Evolutionary conservation across 2,888 invertebrate species (phyloP).

Genomic region (Ceriagrion tenellum): DNA sequence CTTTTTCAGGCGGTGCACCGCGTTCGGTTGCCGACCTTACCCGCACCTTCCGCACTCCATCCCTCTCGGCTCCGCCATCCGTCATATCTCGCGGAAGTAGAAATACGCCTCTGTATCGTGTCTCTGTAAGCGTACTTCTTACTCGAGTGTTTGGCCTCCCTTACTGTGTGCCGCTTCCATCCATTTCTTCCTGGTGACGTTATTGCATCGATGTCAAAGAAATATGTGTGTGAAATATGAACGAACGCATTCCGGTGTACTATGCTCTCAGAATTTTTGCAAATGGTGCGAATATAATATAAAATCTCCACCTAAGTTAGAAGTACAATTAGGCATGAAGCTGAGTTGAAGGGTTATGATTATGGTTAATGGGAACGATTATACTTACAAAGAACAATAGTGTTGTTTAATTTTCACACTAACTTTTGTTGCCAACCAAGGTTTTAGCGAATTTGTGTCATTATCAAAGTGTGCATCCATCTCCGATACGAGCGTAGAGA

Average conservation of each 20-base stretch:
- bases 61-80: not conserved
- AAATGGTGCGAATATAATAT: not conserved
- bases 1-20: not conserved
- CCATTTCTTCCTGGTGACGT: not conserved
- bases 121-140: not conserved
- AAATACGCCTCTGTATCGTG: not conserved
- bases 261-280: not conserved
- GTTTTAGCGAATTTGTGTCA: too few species aligned
- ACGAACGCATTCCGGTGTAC: not conserved
- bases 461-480: too few species aligned
- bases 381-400: too few species aligned
- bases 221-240: not conserved
- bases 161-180: not conserved
- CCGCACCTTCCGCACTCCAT: not conserved
- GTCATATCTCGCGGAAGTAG: not conserved
- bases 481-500: too few species aligned
- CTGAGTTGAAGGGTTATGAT: too few species aligned
- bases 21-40: not conserved
- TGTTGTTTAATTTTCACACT: too few species aligned
- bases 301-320: too few species aligned
- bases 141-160: not conserved
- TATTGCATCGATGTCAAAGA: not conserved
- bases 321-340: too few species aligned
- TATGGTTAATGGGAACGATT: too few species aligned
- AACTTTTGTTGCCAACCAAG: too few species aligned